These are phyloP conservation scores for Chymomyza fuscimana DNA, from an alignment of 2,888 invertebrate species.

Conservation along the genomic window DNA sequence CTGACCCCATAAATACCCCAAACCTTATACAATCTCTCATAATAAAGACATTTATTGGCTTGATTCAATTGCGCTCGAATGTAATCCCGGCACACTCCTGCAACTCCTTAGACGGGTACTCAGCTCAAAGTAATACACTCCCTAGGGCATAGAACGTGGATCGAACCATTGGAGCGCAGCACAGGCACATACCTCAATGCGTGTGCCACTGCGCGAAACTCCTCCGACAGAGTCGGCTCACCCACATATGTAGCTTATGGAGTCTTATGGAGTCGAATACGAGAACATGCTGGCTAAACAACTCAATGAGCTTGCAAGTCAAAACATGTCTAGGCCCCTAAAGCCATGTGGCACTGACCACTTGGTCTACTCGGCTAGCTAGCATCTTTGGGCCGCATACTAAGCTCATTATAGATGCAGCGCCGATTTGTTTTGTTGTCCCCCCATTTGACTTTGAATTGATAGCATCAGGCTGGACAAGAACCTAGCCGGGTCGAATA, in stretches of 20 bases:
- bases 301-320: slow-evolving; percentile 63
- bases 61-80: slow-evolving; percentile 52
- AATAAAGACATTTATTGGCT: slow-evolving; percentile 67
- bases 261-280: background rate
- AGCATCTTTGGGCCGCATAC: slow-evolving; percentile 24
- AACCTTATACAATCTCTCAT: slow-evolving; percentile 24
- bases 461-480: slow-evolving; percentile 69
- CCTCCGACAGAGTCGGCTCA: slow-evolving; percentile 15
- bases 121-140: background rate
- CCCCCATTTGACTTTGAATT: slow-evolving; percentile 77
- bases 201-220: slow-evolving; percentile 49
- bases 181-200: slow-evolving; percentile 35
- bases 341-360: slow-evolving; percentile 52
- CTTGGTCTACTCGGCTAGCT: slow-evolving; percentile 20
- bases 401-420: slow-evolving; percentile 75
- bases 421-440: slow-evolving; percentile 78
- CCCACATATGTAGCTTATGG: slow-evolving; percentile 23
- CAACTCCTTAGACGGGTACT: background rate
- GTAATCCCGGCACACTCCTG: background rate
- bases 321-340: slow-evolving; percentile 35
- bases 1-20: no score
- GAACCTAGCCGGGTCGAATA: background rate
- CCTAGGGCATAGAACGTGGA: background rate
- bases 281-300: slow-evolving; percentile 35
- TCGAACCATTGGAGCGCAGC: background rate